These are phyloP conservation scores for Elaphurus davidianus DNA, from an alignment of 2,113 vertebrate species.

Conservation along the genomic window DNA sequence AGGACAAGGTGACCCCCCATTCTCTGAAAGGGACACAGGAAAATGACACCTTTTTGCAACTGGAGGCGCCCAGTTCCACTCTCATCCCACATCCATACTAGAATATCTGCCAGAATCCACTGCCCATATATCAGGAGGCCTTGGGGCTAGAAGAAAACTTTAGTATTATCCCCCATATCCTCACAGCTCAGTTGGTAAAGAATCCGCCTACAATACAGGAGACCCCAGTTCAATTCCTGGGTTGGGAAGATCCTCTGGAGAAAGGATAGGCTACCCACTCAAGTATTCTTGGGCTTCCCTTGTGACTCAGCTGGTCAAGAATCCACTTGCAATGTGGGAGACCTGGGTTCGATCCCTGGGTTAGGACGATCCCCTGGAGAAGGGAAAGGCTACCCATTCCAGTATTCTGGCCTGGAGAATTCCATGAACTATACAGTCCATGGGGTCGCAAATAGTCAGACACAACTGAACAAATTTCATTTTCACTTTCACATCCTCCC, in stretches of 20 bases:
- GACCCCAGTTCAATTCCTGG: background rate
- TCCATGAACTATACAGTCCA: background rate
- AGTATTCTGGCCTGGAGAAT: background rate
- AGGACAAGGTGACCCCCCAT: background rate
- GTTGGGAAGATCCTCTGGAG: background rate
- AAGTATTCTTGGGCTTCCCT: too few relatives aligned
- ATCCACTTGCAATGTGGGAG: too few relatives aligned
- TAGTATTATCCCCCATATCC: background rate
- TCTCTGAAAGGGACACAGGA: background rate
- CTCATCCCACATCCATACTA: background rate
- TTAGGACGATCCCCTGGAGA: too few relatives aligned
- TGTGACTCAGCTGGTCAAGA: too few relatives aligned
- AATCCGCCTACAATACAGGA: background rate
- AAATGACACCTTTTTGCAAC: background rate
- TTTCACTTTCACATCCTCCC: background rate
- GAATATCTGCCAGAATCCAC: background rate
- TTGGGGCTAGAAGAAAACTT: background rate
- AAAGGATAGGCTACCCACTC: background rate
- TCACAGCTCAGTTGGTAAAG: background rate
- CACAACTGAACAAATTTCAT: background rate
- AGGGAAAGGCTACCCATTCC: background rate
- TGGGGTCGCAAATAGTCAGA: background rate
- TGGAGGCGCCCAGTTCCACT: too few relatives aligned
- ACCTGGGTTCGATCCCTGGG: too few relatives aligned
- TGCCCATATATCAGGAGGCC: background rate